Conservation (phyloP, 2,113 vertebrate species). For the Platysternon megacephalum region DNA sequence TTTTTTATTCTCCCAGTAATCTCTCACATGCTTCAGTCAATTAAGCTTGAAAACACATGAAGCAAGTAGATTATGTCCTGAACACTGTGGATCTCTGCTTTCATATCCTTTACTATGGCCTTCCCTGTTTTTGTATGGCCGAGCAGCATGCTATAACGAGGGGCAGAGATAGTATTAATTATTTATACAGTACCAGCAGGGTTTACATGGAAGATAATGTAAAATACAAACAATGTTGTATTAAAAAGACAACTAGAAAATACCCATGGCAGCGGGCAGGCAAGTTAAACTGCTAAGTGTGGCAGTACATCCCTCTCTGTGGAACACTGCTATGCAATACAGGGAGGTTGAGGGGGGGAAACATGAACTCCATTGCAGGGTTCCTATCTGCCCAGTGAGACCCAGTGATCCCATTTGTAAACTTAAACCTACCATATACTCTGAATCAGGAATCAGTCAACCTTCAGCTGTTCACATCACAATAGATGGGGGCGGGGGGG, state of each 20-base stretch:
- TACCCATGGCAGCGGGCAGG: neutral
- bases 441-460: neutral
- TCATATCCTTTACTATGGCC: neutral
- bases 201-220: neutral
- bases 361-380: neutral
- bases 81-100: neutral
- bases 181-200: neutral
- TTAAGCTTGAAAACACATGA: slow-evolving; percentile 44
- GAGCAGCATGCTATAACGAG: accelerated
- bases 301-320: neutral
- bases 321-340: neutral
- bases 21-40: slow-evolving; percentile 58
- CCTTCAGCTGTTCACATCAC: neutral
- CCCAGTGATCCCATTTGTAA: neutral
- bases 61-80: slow-evolving; percentile 17
- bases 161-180: neutral
- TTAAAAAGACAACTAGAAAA: neutral
- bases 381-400: neutral
- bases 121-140: neutral
- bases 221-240: neutral
- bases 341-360: neutral
- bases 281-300: neutral
- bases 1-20: slow-evolving; percentile 50
- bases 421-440: neutral
- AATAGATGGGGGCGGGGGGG: neutral